Conservation (phyloP, 2,888 invertebrate genomes). For the Arctia plantaginis region DNA sequence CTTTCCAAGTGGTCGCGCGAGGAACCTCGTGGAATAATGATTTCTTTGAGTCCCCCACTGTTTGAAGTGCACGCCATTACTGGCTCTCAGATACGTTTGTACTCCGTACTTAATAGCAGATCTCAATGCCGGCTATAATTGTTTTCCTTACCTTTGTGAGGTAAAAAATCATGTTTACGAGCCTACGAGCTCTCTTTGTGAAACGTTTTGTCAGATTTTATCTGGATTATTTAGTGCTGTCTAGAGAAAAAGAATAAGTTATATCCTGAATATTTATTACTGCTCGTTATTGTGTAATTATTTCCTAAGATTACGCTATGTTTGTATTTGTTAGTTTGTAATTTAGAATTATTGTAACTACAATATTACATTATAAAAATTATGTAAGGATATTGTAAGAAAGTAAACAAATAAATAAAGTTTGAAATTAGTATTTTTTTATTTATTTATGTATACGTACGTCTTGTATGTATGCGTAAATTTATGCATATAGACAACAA, state of each 20-base stretch:
- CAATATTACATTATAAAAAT: too few species aligned
- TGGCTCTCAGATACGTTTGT: conserved; percentile 81
- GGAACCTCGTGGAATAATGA: conserved; percentile 85
- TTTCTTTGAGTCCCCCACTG: conserved; percentile 83
- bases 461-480: too few species aligned
- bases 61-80: conserved; percentile 84
- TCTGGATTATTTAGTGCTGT: conserved; percentile 16
- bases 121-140: conserved; percentile 80
- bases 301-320: neutral
- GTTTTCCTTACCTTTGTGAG: conserved; percentile 81
- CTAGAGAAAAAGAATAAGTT: neutral
- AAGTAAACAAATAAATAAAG: too few species aligned
- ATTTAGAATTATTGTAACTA: too few species aligned
- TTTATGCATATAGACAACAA: too few species aligned
- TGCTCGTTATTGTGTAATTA: neutral
- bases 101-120: conserved; percentile 80
- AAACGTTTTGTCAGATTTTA: conserved; percentile 26
- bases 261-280: conserved; percentile 1
- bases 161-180: conserved; percentile 61
- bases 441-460: too few species aligned
- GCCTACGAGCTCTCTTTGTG: conserved; percentile 24
- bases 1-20: conserved; percentile 84
- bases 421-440: too few species aligned
- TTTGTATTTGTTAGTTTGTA: too few species aligned
- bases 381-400: too few species aligned